Conservation (phyloP, 1,140 invertebrate species). For the Drosophila melanogaster region DNA sequence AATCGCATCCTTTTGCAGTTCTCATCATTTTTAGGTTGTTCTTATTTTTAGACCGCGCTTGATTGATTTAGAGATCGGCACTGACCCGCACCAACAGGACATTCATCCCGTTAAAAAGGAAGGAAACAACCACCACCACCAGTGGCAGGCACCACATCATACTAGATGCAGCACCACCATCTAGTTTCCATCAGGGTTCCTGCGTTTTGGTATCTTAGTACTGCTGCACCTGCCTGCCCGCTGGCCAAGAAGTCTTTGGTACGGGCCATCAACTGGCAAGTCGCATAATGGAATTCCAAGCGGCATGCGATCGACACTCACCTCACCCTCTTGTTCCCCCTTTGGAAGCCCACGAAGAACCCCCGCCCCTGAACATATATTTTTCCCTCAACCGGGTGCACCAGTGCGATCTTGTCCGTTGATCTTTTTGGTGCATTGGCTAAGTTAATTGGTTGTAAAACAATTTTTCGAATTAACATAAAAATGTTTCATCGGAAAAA, state of each 20-base stretch:
- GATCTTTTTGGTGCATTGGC: conserved; percentile 83
- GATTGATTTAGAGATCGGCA: conserved; percentile 74
- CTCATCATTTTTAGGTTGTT: not conserved
- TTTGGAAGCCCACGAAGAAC: not conserved
- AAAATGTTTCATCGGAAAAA: conserved; percentile 83
- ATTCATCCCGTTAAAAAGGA: conserved; percentile 12
- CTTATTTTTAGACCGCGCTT: conserved; percentile 60
- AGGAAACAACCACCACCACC: conserved; percentile 18
- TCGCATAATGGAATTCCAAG: conserved; percentile 70
- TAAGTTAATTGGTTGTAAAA: conserved; percentile 83
- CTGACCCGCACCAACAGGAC: conserved; percentile 70
- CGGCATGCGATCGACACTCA: conserved; percentile 66
- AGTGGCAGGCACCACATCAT: not conserved
- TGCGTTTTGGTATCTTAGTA: conserved; percentile 1
- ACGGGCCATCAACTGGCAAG: conserved; percentile 51
- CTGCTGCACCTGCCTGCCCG: conserved; percentile 73
- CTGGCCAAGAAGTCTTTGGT: conserved; percentile 51
- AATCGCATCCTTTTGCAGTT: not conserved
- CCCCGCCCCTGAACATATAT: conserved; percentile 1
- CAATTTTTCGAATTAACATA: conserved; percentile 83
- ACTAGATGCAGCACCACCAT: conserved; percentile 14
- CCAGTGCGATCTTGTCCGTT: conserved; percentile 76
- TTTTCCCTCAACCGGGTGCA: conserved; percentile 22
- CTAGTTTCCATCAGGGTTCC: conserved; percentile 10
- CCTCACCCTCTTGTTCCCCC: conserved; percentile 21